Conservation (phyloP, 1,140 invertebrate genomes). For the Drosophila chauvacae region DNA sequence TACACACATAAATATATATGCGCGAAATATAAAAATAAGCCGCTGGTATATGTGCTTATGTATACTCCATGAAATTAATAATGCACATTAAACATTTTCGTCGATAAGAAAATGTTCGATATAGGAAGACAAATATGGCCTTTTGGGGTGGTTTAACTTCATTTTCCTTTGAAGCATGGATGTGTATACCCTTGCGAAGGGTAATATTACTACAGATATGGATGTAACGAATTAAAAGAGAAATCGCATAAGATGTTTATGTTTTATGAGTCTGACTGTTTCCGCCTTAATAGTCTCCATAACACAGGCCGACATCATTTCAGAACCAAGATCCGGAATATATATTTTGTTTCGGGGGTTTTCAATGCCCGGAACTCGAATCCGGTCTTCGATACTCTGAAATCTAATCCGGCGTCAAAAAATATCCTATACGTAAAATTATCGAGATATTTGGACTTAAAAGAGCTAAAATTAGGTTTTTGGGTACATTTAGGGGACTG, state of each 20-base stretch:
- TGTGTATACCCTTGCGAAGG: conserved; percentile 8
- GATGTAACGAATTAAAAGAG: not conserved
- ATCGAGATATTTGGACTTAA: too few species aligned
- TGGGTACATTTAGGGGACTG: too few species aligned
- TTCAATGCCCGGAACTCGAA: too few species aligned
- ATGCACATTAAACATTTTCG: conserved; percentile 2
- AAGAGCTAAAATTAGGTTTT: too few species aligned
- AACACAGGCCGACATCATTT: not conserved
- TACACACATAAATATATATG: not conserved
- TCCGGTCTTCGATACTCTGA: too few species aligned
- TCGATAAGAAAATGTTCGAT: not conserved
- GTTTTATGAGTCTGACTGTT: too few species aligned
- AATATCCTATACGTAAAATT: too few species aligned
- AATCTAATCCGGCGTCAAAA: too few species aligned
- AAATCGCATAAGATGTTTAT: not conserved
- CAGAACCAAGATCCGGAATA: too few species aligned
- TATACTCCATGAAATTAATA: not conserved
- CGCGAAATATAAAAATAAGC: not conserved
- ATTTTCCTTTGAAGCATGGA: conserved; percentile 1
- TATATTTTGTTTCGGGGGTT: too few species aligned
- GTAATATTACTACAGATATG: not conserved
- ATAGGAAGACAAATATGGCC: not conserved
- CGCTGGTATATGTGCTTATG: not conserved
- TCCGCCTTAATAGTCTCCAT: too few species aligned
- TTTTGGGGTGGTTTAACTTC: not conserved